phyloP scores from a whole-genome alignment of 1,140 invertebrate genomes.

The Rhynchophorus ferrugineus region DNA sequence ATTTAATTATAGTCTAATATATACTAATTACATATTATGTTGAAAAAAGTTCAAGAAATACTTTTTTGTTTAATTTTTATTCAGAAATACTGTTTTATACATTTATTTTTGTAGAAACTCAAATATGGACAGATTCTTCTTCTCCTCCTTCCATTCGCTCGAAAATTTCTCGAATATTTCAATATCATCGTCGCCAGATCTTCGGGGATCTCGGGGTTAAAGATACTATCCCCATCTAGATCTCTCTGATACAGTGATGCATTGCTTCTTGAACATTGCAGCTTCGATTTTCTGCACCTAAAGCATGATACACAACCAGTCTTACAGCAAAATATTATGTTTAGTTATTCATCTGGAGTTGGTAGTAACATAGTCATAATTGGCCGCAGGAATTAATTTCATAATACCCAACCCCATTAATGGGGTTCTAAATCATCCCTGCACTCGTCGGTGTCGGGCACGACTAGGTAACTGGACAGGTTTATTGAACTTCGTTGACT shows the following conservation, averaged over 20 bases:
- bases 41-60: too few species aligned
- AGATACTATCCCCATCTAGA: constrained; percentile 12
- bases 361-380: constrained; percentile 30
- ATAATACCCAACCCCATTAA: constrained; percentile 38
- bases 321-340: constrained; percentile 23
- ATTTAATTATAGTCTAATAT: too few species aligned
- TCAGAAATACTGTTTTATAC: too few species aligned
- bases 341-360: constrained; percentile 34
- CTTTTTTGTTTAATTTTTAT: too few species aligned
- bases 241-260: constrained; percentile 13
- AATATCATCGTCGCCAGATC: constrained; percentile 9
- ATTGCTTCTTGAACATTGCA: constrained; percentile 13
- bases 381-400: constrained; percentile 35
- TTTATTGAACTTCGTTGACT: too few species aligned
- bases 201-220: constrained; percentile 11
- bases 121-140: too few species aligned
- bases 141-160: constrained; percentile 13
- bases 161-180: constrained; percentile 7
- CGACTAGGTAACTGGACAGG: too few species aligned
- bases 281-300: constrained; percentile 11
- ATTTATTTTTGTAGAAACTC: too few species aligned
- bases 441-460: too few species aligned
- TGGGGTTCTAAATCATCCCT: too few species aligned
- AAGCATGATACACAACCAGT: constrained; percentile 9
- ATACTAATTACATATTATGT: too few species aligned